Evolutionary conservation across 1,140 invertebrate species (phyloP).

Genomic region (Cydia splendana): DNA sequence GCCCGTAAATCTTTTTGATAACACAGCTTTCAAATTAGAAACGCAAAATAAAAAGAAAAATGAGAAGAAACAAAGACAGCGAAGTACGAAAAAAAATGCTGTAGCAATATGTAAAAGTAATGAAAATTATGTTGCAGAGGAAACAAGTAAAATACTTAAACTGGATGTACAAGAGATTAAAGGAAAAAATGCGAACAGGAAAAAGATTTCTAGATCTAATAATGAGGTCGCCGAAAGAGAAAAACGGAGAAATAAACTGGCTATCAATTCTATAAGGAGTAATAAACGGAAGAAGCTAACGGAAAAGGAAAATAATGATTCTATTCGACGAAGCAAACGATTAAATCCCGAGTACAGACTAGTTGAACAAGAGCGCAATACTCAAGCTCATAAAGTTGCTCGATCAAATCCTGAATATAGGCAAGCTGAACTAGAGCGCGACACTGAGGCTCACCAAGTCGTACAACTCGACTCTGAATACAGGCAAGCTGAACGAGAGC

Average conservation of each 20-base stretch:
- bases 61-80: constrained; percentile 4
- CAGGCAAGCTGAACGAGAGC: too few relatives aligned
- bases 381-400: too few relatives aligned
- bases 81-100: neutral
- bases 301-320: neutral
- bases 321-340: neutral
- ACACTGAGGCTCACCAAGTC: neutral
- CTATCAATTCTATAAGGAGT: neutral
- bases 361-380: too few relatives aligned
- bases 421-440: constrained; percentile 12
- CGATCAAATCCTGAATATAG: too few relatives aligned
- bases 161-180: neutral
- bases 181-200: neutral
- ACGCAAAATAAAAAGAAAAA: constrained; percentile 13
- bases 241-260: neutral
- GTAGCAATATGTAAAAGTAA: neutral
- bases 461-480: too few relatives aligned
- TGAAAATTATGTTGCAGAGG: neutral
- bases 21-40: neutral
- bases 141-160: neutral
- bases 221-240: neutral
- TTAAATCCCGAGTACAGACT: constrained; percentile 1
- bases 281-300: neutral
- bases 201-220: neutral
- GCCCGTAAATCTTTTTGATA: neutral